phyloP scores from a whole-genome alignment of 2,113 vertebrate genomes.

The Esox niger region DNA sequence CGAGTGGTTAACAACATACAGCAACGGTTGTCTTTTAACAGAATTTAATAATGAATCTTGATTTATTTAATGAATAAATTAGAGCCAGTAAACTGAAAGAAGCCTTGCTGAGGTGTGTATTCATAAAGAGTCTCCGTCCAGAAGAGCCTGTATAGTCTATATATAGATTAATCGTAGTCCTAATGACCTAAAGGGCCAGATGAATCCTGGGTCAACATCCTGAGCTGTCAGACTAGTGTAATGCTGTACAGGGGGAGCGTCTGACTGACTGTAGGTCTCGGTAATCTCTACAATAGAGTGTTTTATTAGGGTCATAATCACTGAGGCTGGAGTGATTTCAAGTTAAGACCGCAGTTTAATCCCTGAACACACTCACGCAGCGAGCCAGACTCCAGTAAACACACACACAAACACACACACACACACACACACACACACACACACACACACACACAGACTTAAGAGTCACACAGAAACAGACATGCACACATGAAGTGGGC shows the following conservation, averaged over 20 bases:
- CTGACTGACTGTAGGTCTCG: not conserved
- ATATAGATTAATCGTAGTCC: too few species aligned
- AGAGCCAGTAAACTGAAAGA: not conserved
- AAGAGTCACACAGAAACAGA: not conserved
- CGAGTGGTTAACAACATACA: too few species aligned
- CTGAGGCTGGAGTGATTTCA: not conserved
- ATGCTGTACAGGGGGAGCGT: too few species aligned
- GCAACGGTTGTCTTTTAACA: too few species aligned
- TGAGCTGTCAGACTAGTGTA: not conserved
- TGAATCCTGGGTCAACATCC: not conserved
- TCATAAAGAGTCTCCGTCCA: too few species aligned
- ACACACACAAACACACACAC: constrained; percentile 1
- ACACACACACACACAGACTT: not conserved
- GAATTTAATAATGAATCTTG: too few species aligned
- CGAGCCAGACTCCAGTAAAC: not conserved
- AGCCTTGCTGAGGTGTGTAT: not conserved
- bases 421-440: not conserved
- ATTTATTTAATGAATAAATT: too few species aligned
- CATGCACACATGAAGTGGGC: not conserved
- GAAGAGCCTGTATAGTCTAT: too few species aligned
- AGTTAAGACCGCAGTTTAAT: not conserved
- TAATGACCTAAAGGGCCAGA: too few species aligned
- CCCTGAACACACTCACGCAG: not conserved
- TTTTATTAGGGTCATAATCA: not conserved
- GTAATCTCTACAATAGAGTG: not conserved